Conservation (phyloP, 2,113 vertebrate genomes). For the Eira barbara region DNA sequence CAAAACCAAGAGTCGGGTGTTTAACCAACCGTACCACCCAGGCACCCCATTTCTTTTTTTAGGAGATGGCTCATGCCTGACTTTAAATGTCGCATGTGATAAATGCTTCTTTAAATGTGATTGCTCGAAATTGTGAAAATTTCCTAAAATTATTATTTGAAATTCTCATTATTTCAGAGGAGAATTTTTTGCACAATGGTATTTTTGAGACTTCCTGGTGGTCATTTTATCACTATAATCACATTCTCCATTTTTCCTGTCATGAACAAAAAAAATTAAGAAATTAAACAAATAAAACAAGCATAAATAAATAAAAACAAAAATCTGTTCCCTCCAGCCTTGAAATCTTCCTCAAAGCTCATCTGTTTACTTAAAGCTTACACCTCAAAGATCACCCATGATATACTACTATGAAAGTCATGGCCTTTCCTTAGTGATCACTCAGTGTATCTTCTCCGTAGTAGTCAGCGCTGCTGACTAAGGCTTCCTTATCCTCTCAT, state of each 20-base stretch:
- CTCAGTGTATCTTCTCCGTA: background rate
- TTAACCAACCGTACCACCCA: background rate
- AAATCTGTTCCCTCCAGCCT: background rate
- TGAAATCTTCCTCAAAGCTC: background rate
- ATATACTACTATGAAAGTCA: background rate
- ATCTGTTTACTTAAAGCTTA: background rate
- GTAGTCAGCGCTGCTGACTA: background rate
- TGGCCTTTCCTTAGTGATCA: background rate
- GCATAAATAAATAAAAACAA: background rate
- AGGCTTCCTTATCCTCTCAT: background rate
- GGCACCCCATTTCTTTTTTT: background rate
- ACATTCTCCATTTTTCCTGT: background rate
- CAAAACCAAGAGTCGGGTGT: background rate
- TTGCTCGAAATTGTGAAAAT: background rate
- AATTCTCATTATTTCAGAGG: background rate
- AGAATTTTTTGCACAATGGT: background rate
- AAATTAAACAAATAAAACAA: background rate
- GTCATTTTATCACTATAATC: background rate
- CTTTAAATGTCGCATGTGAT: background rate
- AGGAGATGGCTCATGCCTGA: background rate
- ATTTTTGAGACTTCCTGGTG: background rate
- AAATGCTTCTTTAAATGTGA: background rate
- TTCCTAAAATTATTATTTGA: background rate
- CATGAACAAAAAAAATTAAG: background rate
- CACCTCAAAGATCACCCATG: background rate